Evolutionary conservation across 2,888 invertebrate genomes (phyloP).

Genomic region (Nephrotoma guestfalica): DNA sequence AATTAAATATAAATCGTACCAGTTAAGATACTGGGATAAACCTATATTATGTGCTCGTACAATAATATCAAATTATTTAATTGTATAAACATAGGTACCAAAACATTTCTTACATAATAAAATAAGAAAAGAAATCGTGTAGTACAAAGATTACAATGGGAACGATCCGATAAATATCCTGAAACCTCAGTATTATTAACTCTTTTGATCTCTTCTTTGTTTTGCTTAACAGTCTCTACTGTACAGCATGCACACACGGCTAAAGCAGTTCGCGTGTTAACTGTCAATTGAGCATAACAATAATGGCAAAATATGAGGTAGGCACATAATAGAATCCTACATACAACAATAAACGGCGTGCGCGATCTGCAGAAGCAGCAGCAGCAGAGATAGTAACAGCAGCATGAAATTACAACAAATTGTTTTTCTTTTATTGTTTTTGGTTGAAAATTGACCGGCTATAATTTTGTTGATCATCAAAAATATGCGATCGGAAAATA

Average conservation of each 20-base stretch:
- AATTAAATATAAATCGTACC: no score
- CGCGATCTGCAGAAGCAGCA: neutral
- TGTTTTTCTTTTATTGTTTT: neutral
- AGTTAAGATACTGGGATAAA: no score
- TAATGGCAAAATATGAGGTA: neutral
- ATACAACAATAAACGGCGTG: neutral
- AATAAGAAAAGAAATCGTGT: neutral
- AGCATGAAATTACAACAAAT: neutral
- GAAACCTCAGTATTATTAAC: neutral
- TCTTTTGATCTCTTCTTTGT: neutral
- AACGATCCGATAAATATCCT: neutral
- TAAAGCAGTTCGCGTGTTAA: neutral
- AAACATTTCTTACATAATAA: neutral
- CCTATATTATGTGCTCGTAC: no score
- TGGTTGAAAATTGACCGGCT: neutral
- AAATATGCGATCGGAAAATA: neutral
- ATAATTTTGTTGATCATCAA: neutral
- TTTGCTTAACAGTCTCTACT: neutral
- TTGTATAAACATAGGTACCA: neutral
- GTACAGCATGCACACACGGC: neutral
- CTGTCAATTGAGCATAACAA: neutral
- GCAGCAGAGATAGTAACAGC: neutral
- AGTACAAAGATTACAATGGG: neutral
- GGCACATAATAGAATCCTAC: neutral
- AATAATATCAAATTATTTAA: no score